Conservation (phyloP, 2,113 vertebrate genomes). For the Hemibagrus wyckioides region DNA sequence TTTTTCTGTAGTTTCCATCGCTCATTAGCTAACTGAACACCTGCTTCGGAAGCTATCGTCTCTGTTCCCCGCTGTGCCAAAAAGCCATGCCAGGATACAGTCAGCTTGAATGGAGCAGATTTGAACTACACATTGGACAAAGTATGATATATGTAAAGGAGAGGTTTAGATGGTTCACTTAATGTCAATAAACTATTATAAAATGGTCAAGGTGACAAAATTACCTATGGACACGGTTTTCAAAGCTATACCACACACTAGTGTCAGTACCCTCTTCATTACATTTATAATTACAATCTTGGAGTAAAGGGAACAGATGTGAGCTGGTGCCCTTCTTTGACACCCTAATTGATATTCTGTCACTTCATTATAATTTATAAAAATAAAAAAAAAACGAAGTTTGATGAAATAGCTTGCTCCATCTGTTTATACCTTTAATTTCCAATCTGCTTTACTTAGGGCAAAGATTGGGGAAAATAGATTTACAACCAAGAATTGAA, state of each 20-base stretch:
- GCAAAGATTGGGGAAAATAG: neutral
- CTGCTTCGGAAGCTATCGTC: neutral
- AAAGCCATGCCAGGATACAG: neutral
- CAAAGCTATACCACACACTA: neutral
- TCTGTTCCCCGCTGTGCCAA: neutral
- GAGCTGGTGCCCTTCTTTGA: slow-evolving; percentile 23
- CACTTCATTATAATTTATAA: slow-evolving; percentile 34
- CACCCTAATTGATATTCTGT: slow-evolving; percentile 34
- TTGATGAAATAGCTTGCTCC: slow-evolving; percentile 35
- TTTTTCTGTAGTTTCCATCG: neutral
- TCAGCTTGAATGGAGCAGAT: neutral
- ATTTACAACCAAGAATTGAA: neutral
- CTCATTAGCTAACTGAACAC: neutral
- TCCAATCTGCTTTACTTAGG: slow-evolving; percentile 5
- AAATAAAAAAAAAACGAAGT: slow-evolving; percentile 10
- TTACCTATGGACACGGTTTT: neutral
- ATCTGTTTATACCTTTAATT: slow-evolving; percentile 11
- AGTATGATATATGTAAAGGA: neutral
- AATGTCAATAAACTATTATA: neutral
- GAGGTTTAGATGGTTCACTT: neutral
- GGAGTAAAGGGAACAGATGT: slow-evolving; percentile 35
- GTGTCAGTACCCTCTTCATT: neutral
- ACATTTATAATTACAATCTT: slow-evolving; percentile 5
- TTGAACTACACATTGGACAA: neutral
- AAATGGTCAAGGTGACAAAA: neutral